Percentiles rank a stretch among this genome's conserved stretches.
Conservation (phyloP, 1,140 invertebrate genomes). For the Lepidurus couesii region DNA sequence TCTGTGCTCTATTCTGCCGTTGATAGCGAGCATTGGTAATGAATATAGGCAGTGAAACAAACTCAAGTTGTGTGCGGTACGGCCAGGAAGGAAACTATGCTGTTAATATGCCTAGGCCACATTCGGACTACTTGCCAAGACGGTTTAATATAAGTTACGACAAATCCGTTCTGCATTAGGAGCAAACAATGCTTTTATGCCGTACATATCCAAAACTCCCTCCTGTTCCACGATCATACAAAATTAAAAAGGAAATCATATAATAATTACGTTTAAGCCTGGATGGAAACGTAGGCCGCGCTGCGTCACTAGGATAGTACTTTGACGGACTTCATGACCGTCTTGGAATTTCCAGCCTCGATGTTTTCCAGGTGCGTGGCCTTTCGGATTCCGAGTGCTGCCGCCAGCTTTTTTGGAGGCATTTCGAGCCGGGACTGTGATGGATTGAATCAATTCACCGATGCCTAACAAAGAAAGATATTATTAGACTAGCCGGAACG, state of each 20-base stretch:
- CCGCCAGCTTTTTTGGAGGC: conserved; percentile 42
- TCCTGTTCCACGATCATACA: conserved; percentile 13
- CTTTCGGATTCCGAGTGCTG: conserved; percentile 57
- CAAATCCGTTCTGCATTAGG: too few species aligned
- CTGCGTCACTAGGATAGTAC: conserved; percentile 64
- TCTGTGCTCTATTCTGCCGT: neutral
- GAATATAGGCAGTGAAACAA: too few species aligned
- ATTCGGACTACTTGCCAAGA: too few species aligned
- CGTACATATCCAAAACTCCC: too few species aligned
- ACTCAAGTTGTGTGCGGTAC: too few species aligned
- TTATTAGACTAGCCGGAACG: neutral
- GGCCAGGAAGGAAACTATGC: too few species aligned
- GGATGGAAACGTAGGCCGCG: conserved; percentile 65
- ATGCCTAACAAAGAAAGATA: neutral
- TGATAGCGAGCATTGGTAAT: too few species aligned
- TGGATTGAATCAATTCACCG: neutral
- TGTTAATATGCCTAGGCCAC: too few species aligned
- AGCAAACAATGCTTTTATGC: too few species aligned
- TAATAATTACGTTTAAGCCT: conserved; percentile 62
- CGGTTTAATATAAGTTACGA: too few species aligned
- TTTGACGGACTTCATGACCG: conserved; percentile 55
- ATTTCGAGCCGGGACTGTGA: neutral
- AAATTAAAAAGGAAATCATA: conserved; percentile 16
- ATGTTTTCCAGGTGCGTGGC: conserved; percentile 61
- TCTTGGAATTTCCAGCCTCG: conserved; percentile 64